Evolutionary conservation across 2,888 invertebrate genomes (phyloP).

Genomic region (Caenorhabditis imperialis): DNA sequence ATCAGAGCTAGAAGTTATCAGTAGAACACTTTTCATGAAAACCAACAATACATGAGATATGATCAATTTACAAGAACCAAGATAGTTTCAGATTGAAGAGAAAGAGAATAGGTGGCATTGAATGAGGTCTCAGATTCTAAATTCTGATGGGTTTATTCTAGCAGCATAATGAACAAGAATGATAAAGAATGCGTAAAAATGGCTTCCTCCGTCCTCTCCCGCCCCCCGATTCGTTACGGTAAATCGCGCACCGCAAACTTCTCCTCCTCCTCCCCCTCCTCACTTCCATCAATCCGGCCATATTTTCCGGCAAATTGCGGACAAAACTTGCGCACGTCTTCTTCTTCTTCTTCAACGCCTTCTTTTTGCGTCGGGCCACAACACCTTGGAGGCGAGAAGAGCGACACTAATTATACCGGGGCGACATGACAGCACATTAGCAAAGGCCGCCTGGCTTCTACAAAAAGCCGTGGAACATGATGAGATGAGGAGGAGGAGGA

Average conservation of each 20-base stretch:
- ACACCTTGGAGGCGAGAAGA: conserved; percentile 30
- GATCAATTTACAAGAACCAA: too few relatives aligned
- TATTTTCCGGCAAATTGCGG: conserved; percentile 53
- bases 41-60: too few relatives aligned
- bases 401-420: conserved; percentile 45
- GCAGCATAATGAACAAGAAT: too few relatives aligned
- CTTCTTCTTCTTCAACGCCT: too few relatives aligned
- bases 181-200: too few relatives aligned
- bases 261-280: conserved; percentile 14
- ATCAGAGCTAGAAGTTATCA: too few relatives aligned
- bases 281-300: conserved; percentile 44
- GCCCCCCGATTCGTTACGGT: conserved; percentile 44
- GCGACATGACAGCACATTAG: conserved; percentile 27
- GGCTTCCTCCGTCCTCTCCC: neutral
- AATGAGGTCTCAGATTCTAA: too few relatives aligned
- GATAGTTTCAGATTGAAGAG: too few relatives aligned
- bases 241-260: conserved; percentile 50
- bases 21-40: too few relatives aligned
- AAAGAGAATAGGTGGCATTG: too few relatives aligned
- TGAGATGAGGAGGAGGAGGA: conserved; percentile 16
- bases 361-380: conserved; percentile 1
- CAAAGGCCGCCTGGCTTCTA: conserved; percentile 33
- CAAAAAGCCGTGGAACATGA: conserved; percentile 29
- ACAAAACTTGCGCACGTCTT: conserved; percentile 38
- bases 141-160: too few relatives aligned